These are phyloP conservation scores for Anoplopoma fimbria DNA, from an alignment of 2,113 vertebrate species.

Conservation along the genomic window DNA sequence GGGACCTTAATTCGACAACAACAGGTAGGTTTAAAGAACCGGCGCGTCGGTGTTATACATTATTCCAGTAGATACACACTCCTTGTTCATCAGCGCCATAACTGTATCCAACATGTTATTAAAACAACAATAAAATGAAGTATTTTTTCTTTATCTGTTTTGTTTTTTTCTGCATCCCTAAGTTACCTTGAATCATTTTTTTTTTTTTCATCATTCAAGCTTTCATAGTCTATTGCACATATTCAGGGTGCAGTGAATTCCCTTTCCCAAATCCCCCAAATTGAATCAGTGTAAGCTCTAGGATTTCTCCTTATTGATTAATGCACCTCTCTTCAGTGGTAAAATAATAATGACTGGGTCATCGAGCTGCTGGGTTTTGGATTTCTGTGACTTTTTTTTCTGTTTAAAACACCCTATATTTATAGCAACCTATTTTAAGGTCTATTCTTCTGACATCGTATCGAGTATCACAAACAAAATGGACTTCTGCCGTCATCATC, in stretches of 20 bases:
- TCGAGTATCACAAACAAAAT: not conserved
- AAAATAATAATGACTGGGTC: too few species aligned
- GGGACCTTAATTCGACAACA: conserved; percentile 47
- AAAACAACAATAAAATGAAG: not conserved
- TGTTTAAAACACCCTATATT: not conserved
- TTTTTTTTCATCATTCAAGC: not conserved
- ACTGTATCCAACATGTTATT: not conserved
- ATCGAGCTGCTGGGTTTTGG: not conserved
- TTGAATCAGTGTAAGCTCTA: not conserved
- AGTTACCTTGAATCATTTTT: not conserved
- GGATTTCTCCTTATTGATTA: not conserved
- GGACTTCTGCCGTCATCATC: not conserved
- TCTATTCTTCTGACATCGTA: not conserved
- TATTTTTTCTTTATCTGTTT: not conserved
- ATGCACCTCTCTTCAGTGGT: not conserved
- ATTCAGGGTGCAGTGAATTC: not conserved
- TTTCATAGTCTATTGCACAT: not conserved
- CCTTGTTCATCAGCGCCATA: not conserved
- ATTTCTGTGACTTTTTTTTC: not conserved
- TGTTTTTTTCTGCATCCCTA: too few species aligned
- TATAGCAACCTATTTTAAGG: not conserved
- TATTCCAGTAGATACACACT: not conserved
- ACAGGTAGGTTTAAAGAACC: conserved; percentile 50
- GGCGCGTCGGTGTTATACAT: not conserved
- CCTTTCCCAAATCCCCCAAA: too few species aligned